Percentiles rank a stretch among this genome's conserved stretches.
Evolutionary conservation across 64 coral and sea anemone species (phyloP).

Genomic region (Pocillopora damicornis): DNA sequence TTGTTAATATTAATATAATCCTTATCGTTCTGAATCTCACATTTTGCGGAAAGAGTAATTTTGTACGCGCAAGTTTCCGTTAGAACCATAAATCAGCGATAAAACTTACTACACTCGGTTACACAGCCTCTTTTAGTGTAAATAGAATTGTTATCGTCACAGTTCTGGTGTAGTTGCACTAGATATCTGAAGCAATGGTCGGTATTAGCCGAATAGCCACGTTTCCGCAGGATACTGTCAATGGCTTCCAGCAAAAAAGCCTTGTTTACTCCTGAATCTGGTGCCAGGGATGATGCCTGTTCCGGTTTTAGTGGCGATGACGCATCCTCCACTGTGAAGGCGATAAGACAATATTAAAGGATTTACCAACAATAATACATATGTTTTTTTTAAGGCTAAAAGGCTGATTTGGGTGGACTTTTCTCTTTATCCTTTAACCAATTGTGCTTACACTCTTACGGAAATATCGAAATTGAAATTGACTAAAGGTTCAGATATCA

Average conservation of each 20-base stretch:
- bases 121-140: slow-evolving; percentile 20
- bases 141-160: slow-evolving; percentile 13
- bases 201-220: background rate
- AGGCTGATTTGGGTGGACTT: too few species aligned
- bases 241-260: slow-evolving; percentile 5
- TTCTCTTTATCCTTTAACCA: too few species aligned
- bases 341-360: background rate
- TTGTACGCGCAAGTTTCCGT: background rate
- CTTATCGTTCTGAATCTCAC: too few species aligned
- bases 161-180: background rate
- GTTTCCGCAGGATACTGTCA: background rate
- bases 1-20: too few species aligned
- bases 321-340: background rate
- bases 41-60: background rate
- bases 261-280: slow-evolving; percentile 5
- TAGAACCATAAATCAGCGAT: background rate
- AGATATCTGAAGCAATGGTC: slow-evolving; percentile 6
- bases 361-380: background rate
- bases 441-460: too few species aligned
- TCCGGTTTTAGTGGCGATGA: background rate
- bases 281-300: background rate
- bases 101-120: slow-evolving; percentile 1
- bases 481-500: too few species aligned
- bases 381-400: too few species aligned
- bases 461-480: too few species aligned